phyloP scores from a whole-genome alignment of 2,113 vertebrate genomes.

The western clawed frog (Xenopus tropicalis) region UCB_Xtro_10.0 CM004446.2:768501-769000 shows the following conservation, averaged over 20 bases:
- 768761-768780: slow-evolving; percentile 28
- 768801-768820: slow-evolving; percentile 84
- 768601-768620: too few species aligned
- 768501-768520: too few species aligned
- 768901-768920: slow-evolving; percentile 84
- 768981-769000: not conserved
- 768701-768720: slow-evolving; percentile 60
- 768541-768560: too few species aligned
- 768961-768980: not conserved
- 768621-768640: too few species aligned
- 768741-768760: too few species aligned
- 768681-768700: too few species aligned
- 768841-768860: slow-evolving; percentile 59
- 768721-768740: too few species aligned
- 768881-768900: slow-evolving; percentile 74
- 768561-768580: too few species aligned
- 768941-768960: not conserved
- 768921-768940: slow-evolving; percentile 76
- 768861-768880: slow-evolving; percentile 81
- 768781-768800: not conserved
- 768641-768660: slow-evolving; percentile 28
- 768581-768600: slow-evolving; percentile 30
- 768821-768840: slow-evolving; percentile 70
- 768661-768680: too few species aligned
- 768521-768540: slow-evolving; percentile 30